A percentile compares a stretch with the other conserved stretches of the same genome.
phyloP scores from a whole-genome alignment of 35 echinoderm and acorn worm species.

The Eucidaris tribuloides region DNA sequence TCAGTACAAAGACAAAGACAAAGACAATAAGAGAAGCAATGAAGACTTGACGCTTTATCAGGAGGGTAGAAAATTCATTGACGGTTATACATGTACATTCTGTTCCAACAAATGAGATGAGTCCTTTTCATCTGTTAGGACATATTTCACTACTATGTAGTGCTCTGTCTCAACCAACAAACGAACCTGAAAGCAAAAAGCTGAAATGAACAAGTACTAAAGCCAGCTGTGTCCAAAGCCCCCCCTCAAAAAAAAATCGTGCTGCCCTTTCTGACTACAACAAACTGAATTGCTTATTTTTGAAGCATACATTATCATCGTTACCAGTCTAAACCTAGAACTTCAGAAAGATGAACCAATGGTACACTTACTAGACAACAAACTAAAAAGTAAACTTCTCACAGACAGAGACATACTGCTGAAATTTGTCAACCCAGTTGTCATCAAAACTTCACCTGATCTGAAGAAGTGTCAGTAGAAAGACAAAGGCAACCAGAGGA shows the following conservation, averaged over 20 bases:
- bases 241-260: conserved; percentile 19
- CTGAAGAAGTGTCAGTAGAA: conserved; percentile 50
- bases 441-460: conserved; percentile 4
- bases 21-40: conserved; percentile 27
- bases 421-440: conserved; percentile 47
- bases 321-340: conserved; percentile 45
- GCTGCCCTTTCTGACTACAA: conserved; percentile 42
- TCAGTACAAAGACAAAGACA: conserved; percentile 18
- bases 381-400: conserved; percentile 46
- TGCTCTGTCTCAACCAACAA: conserved; percentile 7
- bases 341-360: conserved; percentile 64
- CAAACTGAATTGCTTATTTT: conserved; percentile 50
- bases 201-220: not conserved
- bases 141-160: no score
- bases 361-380: conserved; percentile 37
- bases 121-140: no score
- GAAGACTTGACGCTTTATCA: conserved; percentile 26
- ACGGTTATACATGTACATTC: not conserved
- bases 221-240: conserved; percentile 16
- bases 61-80: conserved; percentile 30
- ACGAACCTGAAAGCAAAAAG: not conserved
- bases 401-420: conserved; percentile 14
- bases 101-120: not conserved
- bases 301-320: conserved; percentile 37
- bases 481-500: conserved; percentile 35